These are phyloP conservation scores for Gastracanthus pulcherrimus DNA, from an alignment of 2,888 invertebrate genomes.

Conservation along the genomic window DNA sequence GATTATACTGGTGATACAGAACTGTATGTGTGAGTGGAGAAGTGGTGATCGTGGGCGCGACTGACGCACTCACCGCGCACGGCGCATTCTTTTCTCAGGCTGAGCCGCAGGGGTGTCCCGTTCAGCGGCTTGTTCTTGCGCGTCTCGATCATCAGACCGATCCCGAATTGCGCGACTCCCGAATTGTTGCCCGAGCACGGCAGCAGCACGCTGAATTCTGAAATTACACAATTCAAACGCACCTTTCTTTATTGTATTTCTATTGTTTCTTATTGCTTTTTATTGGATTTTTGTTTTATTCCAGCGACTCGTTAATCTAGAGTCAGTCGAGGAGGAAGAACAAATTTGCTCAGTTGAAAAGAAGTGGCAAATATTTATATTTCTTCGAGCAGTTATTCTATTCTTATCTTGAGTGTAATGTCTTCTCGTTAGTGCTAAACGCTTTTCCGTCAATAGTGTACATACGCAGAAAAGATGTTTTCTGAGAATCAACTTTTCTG, in stretches of 20 bases:
- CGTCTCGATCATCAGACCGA: constrained; percentile 90
- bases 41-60: constrained; percentile 76
- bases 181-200: constrained; percentile 93
- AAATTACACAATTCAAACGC: constrained; percentile 56
- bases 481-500: no score
- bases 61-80: constrained; percentile 88
- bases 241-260: neutral
- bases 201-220: constrained; percentile 92
- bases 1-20: constrained; percentile 75
- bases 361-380: no score
- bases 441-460: no score
- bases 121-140: constrained; percentile 88
- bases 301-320: no score
- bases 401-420: no score
- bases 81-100: constrained; percentile 95
- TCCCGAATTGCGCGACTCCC: constrained; percentile 92
- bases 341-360: no score
- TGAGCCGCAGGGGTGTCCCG: constrained; percentile 92
- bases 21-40: constrained; percentile 74
- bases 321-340: no score
- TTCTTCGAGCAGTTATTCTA: no score
- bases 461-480: no score
- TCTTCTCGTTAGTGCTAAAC: no score
- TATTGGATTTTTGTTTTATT: neutral
- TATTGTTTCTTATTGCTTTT: neutral